Base-by-base conservation (phyloP, 2,888 invertebrate genomes). In the Ferdinandea cuprea region DNA sequence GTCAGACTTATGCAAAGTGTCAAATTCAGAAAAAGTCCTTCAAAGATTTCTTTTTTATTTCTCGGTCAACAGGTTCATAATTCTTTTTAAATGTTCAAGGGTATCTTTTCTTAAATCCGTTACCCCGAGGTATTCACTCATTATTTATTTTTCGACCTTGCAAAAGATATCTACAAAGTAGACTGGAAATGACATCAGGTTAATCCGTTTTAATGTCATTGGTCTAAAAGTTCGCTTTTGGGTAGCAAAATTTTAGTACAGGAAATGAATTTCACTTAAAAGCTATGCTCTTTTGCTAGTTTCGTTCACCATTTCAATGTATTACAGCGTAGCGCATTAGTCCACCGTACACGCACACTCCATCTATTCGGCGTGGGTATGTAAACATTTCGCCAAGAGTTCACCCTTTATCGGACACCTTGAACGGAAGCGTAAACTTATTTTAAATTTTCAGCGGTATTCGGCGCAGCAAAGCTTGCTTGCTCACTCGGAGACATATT, bases 371-470 rank as follows among this genome's bases (percentile, higher is more conserved):
- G 25, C 21, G 3, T n/a, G 17, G 15, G 25, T 32, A 35, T 59
- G 44, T 69, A 65, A 46, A 48, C 46, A 28, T 15, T 15, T 35
- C 32, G 56, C 35, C 3, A 28, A 54, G 11, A 58, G 63, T 56
- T 80, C 50, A 50, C 71, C 59, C 58, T 61, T 61, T 59, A 61
- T 65, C 71, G 77, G 71, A 77, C 77, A 66, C 48, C 54, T 72
- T 81, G 40, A 68, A 40, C 66, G 79, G 78, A 78, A 78, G 66
- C 56, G 44, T 54, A 35, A 78, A 78, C 65, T 72, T 52, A 50
- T 69, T 71, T 65, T 25, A 76, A 25, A 80, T 65, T 71, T 58
- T 68, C n/a, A 37, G 63, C 56, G 59, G 54, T 37, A 73, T 74
- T 74, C 11, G 13, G 13, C 32, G 32, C 17, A 30, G 50, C 32